These are phyloP conservation scores for Hydrotaea diabolus DNA, from an alignment of 2,888 invertebrate genomes.

Conservation along the genomic window DNA sequence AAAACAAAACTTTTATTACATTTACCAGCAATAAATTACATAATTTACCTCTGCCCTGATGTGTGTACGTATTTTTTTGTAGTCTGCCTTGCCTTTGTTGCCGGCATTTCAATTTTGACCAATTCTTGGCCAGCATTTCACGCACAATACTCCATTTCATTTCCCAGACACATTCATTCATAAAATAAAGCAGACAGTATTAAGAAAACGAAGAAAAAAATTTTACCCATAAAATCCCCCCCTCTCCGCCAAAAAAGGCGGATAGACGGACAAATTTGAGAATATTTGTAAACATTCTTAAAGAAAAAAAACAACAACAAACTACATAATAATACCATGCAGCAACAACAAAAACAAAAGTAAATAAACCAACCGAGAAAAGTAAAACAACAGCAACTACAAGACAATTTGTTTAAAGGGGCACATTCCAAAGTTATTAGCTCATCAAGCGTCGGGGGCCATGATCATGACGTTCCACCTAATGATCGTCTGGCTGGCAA, in stretches of 20 bases:
- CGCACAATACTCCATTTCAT: not conserved
- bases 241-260: too few relatives aligned
- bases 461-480: slow-evolving; percentile 42
- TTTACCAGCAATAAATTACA: slow-evolving; percentile 38
- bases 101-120: not conserved
- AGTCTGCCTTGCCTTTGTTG: not conserved
- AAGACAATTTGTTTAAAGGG: slow-evolving; percentile 26
- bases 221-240: too few relatives aligned
- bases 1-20: slow-evolving; percentile 25
- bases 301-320: slow-evolving; percentile 4
- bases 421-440: slow-evolving; percentile 60
- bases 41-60: slow-evolving; percentile 28
- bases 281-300: slow-evolving; percentile 52
- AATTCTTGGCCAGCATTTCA: not conserved
- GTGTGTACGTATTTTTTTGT: not conserved
- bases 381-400: not conserved
- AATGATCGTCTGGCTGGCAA: slow-evolving; percentile 13
- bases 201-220: not conserved
- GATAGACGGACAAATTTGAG: slow-evolving; percentile 5
- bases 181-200: not conserved
- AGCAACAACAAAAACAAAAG: slow-evolving; percentile 7
- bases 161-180: too few relatives aligned
- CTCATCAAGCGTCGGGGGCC: slow-evolving; percentile 37
- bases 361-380: not conserved
- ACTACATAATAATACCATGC: slow-evolving; percentile 13